Evolutionary conservation across 2,888 invertebrate genomes (phyloP), one percentile per base, ranked within the genome.

Genomic region (Oasisia sp.): DNA sequence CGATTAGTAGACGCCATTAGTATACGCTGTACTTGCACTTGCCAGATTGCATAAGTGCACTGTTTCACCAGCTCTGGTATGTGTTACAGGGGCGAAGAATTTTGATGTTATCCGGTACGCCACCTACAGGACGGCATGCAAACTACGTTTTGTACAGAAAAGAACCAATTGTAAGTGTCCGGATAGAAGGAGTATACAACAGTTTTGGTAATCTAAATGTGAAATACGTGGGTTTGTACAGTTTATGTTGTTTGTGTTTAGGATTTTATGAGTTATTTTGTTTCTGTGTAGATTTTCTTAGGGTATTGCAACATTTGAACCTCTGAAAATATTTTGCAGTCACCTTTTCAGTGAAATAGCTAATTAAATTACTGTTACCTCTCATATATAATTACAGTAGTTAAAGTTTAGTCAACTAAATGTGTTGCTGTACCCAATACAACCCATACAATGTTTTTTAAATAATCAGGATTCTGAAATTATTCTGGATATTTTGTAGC

Each of bases 71-170:
- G 14, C 44, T 32, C 7, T 32, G 58, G 92, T 45, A 32, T 45
- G 44, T 89, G 32, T 94, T 94, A 44, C 94, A 96, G 96, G 96
- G 92, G 95, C 95, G 14, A 96, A 96, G 93, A 96, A 96, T 94
- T 99, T 98, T 96, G 99, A 99, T 97, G 97, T 98, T 94, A 99
- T 99, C 95, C 97, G 99, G 95, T 99, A 99, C 97, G 99, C 99
- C 91, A 99, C 99, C 1, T 99, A 99, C 97, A 97, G 99, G 94
- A 99, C 99, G 5, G 99, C 99, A 12, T 99, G 98, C 96, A 99
- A 99, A 97, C 97, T 99, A 92, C 97, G 99, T 95, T 99, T 99
- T 97, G 98, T 99, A 93, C 99, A 99, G 97, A 99, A 99, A 97
- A 99, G 99, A 97, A 99, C 99, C 95, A 99, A 99, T 96, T 97